phyloP scores from a whole-genome alignment of 2,888 invertebrate genomes.

The Synergus gifuensis region DNA sequence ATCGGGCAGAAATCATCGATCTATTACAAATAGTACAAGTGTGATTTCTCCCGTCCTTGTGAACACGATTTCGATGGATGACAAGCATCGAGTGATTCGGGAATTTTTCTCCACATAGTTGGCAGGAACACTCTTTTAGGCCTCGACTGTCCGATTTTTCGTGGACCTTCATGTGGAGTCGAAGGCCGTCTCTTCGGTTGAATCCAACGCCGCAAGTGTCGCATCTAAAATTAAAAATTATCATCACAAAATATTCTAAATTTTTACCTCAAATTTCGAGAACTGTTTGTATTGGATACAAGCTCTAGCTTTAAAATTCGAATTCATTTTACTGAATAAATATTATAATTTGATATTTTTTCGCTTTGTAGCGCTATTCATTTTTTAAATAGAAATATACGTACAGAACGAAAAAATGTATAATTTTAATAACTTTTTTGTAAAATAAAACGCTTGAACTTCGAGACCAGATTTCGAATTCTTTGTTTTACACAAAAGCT shows the following conservation, averaged over 20 bases:
- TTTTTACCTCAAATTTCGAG: not conserved
- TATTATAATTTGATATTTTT: no score
- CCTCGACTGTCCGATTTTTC: slow-evolving; percentile 74
- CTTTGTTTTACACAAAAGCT: not conserved
- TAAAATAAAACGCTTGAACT: no score
- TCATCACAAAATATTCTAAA: no score
- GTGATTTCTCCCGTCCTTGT: slow-evolving; percentile 74
- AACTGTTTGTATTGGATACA: not conserved
- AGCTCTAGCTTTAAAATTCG: no score
- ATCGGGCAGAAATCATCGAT: slow-evolving; percentile 74
- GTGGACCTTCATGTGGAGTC: slow-evolving; percentile 74
- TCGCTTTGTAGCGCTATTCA: no score
- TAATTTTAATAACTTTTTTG: no score
- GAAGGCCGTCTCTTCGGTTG: slow-evolving; percentile 73
- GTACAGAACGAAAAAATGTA: no score
- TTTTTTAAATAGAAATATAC: no score
- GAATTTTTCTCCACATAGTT: slow-evolving; percentile 75
- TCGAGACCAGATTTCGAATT: no score
- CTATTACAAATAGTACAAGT: slow-evolving; percentile 75
- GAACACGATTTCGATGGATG: slow-evolving; percentile 73
- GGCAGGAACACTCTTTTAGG: slow-evolving; percentile 75
- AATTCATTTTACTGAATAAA: no score
- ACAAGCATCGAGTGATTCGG: slow-evolving; percentile 76
- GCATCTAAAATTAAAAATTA: slow-evolving; percentile 58
- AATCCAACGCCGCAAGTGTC: slow-evolving; percentile 76